Base-by-base conservation (phyloP, 2,888 invertebrate genomes). In the Pristionchus fissidentatus region DNA sequence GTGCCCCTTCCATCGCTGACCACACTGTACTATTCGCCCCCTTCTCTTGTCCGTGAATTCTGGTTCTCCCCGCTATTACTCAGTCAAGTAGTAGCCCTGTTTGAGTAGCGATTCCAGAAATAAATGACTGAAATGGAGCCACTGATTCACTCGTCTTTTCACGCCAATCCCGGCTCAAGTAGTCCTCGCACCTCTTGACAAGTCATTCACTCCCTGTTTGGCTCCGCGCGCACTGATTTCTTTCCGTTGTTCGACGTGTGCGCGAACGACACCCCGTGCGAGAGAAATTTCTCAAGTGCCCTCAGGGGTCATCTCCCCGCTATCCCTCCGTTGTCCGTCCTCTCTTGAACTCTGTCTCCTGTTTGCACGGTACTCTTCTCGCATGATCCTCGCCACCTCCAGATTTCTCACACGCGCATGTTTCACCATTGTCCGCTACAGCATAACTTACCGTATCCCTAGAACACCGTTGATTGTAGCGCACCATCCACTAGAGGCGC, bases 291-390 rank as follows among this genome's bases (percentile, higher is more conserved):
- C 43, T 70, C 70, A 41, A 70, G 70, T 41, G 41, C 35, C 70
- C 70, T 7, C 3, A n/a, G 70, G 70, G 70, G 32, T 70, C 70
- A 70, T 70, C 70, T 70, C n/a, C n/a, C 26, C 57, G 22, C 38
- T 26, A 70, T 70, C 43, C 70, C 38, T 66, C 66, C n/a, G n/a
- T 38, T 19, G 19, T 19, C 32, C 66, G 7, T 29, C 60, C 19
- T 13, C 70, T 70, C 70, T 70, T 70, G 70, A 70, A 70, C 70
- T 38, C 41, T 70, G 70, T 41, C 70, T 41, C 70, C 10, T 70
- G 26, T 70, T 70, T 70, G 70, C 70, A 32, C 41, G 70, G n/a
- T n/a, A 70, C 70, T 41, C 70, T 70, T 43, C 41, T 70, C 43
- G 32, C 5, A 60, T 22, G 15, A 15, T 22, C 3, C 10, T 38